Base-by-base conservation (phyloP, 2,888 invertebrate genomes). In the Thera britannica region DNA sequence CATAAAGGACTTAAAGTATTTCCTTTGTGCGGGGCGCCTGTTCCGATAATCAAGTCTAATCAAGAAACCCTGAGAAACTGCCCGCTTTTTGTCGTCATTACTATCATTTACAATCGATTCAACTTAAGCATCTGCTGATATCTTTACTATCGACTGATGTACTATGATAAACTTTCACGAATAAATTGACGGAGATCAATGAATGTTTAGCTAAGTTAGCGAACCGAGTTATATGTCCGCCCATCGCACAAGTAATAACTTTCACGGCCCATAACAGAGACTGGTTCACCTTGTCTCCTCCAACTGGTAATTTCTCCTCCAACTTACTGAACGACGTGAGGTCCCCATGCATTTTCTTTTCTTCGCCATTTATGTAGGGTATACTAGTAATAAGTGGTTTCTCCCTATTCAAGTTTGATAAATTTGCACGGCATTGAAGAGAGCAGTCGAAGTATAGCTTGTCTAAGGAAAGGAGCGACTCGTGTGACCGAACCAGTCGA, bases 341-440 rank as follows among this genome's bases (percentile, higher is more conserved):
- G 80, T 87, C 86, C 87, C 85, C 80, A 80, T 82, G 80, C 82
- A 87, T 89, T 93, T 90, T 92, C 90, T 92, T 92, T 90, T 92
- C 90, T 86, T 87, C 79, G 81, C 87, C 86, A 84, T 77, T 80
- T 81, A 89, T 83, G 88, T 92, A 84, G 90, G 92, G 83, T 87
- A 23, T 23, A 88, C 82, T 77, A 79, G 83, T 87, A 90, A 90
- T 85, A 83, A 87, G 79, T 76, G 83, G 86, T 92, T 91, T 92
- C 89, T 86, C 85, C 82, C 81, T 82, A 81, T 84, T 82, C 82
- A 81, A 82, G 83, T 83, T 85, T 82, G 79, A 83, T 84, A 79
- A 89, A 89, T 89, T 87, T 88, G 82, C 81, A 81, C 73, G 75
- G 76, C 83, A 76, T 74, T 72, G 82, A 84, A 83, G 81, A 83